Evolutionary conservation across 2,888 invertebrate genomes (phyloP).

Genomic region (Spisula solida): DNA sequence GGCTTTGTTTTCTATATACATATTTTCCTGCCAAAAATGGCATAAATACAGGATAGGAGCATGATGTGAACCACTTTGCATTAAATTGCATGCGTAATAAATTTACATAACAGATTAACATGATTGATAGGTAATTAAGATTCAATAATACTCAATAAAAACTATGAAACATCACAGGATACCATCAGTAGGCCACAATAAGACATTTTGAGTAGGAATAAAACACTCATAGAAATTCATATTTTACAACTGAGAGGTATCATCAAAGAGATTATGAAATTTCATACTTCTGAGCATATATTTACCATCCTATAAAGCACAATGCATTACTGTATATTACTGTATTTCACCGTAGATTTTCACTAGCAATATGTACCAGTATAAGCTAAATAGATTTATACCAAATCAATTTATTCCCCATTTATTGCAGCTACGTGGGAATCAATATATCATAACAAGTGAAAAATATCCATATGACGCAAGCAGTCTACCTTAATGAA

Average conservation of each 20-base stretch:
- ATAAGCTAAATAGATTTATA: background rate
- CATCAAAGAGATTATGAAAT: too few species aligned
- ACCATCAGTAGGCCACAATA: background rate
- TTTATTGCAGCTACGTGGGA: background rate
- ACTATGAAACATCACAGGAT: background rate
- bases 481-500: slow-evolving; percentile 17
- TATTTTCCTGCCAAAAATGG: slow-evolving; percentile 5
- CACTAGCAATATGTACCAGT: too few species aligned
- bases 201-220: background rate
- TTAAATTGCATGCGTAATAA: background rate
- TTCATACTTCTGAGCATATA: too few species aligned
- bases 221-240: background rate
- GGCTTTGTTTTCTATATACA: background rate
- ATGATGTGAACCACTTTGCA: too few species aligned
- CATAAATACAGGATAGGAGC: background rate
- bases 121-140: background rate
- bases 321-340: too few species aligned
- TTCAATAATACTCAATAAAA: background rate
- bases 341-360: too few species aligned
- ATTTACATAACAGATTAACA: slow-evolving; percentile 18
- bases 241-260: background rate
- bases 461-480: slow-evolving; percentile 19
- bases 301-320: too few species aligned
- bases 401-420: background rate
- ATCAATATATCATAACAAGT: slow-evolving; percentile 1